A percentile compares a stretch with the other conserved stretches of the same genome.
Conservation (phyloP, 2,888 invertebrate species). For the Sesia apiformis region DNA sequence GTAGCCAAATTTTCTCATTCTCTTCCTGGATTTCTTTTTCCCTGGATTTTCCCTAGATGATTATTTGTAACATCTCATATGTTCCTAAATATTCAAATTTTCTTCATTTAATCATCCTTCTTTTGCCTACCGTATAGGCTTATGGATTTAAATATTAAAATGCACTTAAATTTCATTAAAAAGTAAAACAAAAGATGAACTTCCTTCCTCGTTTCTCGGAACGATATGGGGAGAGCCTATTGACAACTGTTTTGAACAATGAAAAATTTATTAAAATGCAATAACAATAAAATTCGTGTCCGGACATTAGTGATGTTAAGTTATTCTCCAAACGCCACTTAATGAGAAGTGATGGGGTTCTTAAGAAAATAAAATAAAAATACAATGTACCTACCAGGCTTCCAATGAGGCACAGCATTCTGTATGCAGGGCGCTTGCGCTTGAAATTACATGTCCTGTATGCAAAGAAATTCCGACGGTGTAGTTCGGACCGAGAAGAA, state of each 20-base stretch:
- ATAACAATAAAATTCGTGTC: conserved; percentile 74
- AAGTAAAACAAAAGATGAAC: conserved; percentile 37
- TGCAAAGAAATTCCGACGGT: conserved; percentile 52
- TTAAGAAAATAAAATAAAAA: conserved; percentile 60
- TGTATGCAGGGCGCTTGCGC: conserved; percentile 57
- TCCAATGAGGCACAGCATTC: conserved; percentile 42
- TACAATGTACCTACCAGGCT: conserved; percentile 53
- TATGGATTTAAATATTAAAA: not conserved
- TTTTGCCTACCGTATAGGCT: too few species aligned
- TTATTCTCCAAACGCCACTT: conserved; percentile 73
- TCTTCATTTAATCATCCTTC: too few species aligned
- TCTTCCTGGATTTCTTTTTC: too few species aligned
- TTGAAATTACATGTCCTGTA: conserved; percentile 64
- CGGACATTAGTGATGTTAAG: conserved; percentile 70
- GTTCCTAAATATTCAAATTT: too few species aligned
- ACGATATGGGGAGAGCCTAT: conserved; percentile 35
- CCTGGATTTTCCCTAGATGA: too few species aligned
- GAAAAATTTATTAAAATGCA: conserved; percentile 66
- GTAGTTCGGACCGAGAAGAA: conserved; percentile 30
- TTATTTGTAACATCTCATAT: too few species aligned
- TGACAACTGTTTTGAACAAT: conserved; percentile 26
- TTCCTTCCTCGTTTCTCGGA: conserved; percentile 65
- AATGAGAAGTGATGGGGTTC: conserved; percentile 75
- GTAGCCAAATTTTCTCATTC: too few species aligned
- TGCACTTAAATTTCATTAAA: conserved; percentile 16